These are phyloP conservation scores for Percopsis omiscomaycus DNA, from an alignment of 2,797 vertebrate species.

Conservation along the genomic window DNA sequence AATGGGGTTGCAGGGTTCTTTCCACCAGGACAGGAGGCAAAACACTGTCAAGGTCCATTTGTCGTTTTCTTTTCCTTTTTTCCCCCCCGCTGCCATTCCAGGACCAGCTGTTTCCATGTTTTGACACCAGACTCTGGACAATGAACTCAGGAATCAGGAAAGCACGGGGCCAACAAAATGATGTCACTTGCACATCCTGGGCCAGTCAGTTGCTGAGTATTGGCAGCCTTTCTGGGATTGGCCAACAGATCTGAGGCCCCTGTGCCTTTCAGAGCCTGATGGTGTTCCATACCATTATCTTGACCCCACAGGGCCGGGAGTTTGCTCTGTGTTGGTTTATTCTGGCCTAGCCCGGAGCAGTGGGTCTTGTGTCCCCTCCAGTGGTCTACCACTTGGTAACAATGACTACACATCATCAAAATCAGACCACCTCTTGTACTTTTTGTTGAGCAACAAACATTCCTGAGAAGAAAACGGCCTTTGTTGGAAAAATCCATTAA, in stretches of 20 bases:
- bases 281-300: conserved; percentile 57
- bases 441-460: conserved; percentile 19
- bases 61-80: conserved; percentile 28
- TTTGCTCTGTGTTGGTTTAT: conserved; percentile 28
- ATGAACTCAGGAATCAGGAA: conserved; percentile 52
- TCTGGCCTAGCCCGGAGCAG: conserved; percentile 17
- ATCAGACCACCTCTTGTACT: conserved; percentile 15
- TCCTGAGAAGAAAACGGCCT: not conserved
- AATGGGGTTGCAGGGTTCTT: conserved; percentile 48
- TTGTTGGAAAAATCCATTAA: not conserved
- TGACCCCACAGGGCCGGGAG: conserved; percentile 48
- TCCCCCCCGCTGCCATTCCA: not conserved
- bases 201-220: conserved; percentile 65
- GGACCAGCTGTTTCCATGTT: conserved; percentile 72
- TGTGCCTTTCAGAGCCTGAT: conserved; percentile 44
- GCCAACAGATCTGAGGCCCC: conserved; percentile 51
- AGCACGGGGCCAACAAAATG: conserved; percentile 33
- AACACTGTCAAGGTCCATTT: conserved; percentile 56
- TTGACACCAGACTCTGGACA: conserved; percentile 61
- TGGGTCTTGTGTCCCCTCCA: too few relatives aligned
- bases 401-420: too few relatives aligned
- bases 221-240: conserved; percentile 58
- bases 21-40: conserved; percentile 61
- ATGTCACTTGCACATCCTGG: conserved; percentile 52
- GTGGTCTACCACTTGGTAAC: too few relatives aligned